Percentiles rank a stretch among this genome's conserved stretches.
Evolutionary conservation across 2,113 vertebrate species (phyloP).

Genomic region (Toxotes jaculatrix): DNA sequence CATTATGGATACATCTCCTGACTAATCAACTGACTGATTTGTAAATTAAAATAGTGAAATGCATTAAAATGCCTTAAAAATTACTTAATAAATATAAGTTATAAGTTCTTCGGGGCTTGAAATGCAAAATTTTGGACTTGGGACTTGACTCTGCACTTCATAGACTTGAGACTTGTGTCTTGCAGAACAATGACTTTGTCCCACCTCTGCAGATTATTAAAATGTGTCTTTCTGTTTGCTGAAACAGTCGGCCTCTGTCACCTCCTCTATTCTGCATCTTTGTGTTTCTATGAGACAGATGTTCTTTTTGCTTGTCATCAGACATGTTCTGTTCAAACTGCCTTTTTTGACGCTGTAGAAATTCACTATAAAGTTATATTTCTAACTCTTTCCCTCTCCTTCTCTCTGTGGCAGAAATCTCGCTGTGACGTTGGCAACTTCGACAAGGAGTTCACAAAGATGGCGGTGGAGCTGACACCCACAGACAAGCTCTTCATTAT

Average conservation of each 20-base stretch:
- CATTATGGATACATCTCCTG: too few relatives aligned
- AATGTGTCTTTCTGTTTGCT: conserved; percentile 43
- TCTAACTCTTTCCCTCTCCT: background rate
- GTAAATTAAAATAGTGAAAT: too few relatives aligned
- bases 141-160: too few relatives aligned
- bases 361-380: background rate
- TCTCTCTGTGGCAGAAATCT: conserved; percentile 87
- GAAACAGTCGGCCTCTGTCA: background rate
- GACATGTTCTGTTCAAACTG: conserved; percentile 5
- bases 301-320: conserved; percentile 29
- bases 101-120: too few relatives aligned
- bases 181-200: conserved; percentile 8
- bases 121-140: background rate
- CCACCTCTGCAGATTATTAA: conserved; percentile 41
- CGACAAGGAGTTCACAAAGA: conserved; percentile 99
- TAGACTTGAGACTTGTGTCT: background rate
- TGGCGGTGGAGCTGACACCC: conserved; percentile 96
- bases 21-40: too few relatives aligned
- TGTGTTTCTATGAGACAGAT: conserved; percentile 46
- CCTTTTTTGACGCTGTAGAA: background rate
- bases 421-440: conserved; percentile 95
- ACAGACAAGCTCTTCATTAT: conserved; percentile 99
- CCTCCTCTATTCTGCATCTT: conserved; percentile 31
- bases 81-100: too few relatives aligned
- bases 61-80: too few relatives aligned